Evolutionary conservation across 2,113 vertebrate genomes (phyloP), one percentile per base, ranked within the genome.

Genomic region (Polypterus senegalus): DNA sequence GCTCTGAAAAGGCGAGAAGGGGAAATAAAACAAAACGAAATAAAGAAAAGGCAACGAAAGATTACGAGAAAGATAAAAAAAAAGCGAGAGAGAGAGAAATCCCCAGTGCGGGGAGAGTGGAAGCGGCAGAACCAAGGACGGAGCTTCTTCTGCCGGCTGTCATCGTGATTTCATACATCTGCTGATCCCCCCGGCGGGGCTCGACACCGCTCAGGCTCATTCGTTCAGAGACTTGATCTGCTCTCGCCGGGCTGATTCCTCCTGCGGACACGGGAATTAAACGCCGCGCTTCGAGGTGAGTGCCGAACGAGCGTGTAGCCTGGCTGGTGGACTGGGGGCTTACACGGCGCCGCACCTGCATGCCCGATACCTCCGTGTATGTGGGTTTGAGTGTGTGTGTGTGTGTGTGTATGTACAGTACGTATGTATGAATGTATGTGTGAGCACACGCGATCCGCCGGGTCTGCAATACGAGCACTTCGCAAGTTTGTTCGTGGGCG

Each of bases 241-340:
- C 27, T 7, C 46, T 58, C 45, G 49, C 46, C 49, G 55, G 54
- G 56, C 61, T 48, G 46, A 44, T 46, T 77, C 62, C 59, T 69
- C 65, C 71, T 63, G 66, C 77, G 80, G 79, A 82, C 76, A 78
- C 73, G 76, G 70, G 65, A 67, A 66, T 73, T 69, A 72, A 66
- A 65, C 68, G 71, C 69, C 61, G 49, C 57, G 69, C 74, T 71
- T 71, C 7, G 75, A 86, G 85, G 84, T 86, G 85, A 83, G 85
- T 43, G 66, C 59, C 56, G 2, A 27, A 27, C 27, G 27, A 27
- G 27, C 27, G 27, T 27, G 27, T 27, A 27, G 27, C 27, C 27
- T 27, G 27, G 27, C 27, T 27, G 27, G 27, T 27, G n/a, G n/a
- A n/a, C 27, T 27, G 1, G 27, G 27, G 27, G 27, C 27, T 27